Conservation (phyloP, 2,888 invertebrate genomes). For the Rhagonycha lutea region DNA sequence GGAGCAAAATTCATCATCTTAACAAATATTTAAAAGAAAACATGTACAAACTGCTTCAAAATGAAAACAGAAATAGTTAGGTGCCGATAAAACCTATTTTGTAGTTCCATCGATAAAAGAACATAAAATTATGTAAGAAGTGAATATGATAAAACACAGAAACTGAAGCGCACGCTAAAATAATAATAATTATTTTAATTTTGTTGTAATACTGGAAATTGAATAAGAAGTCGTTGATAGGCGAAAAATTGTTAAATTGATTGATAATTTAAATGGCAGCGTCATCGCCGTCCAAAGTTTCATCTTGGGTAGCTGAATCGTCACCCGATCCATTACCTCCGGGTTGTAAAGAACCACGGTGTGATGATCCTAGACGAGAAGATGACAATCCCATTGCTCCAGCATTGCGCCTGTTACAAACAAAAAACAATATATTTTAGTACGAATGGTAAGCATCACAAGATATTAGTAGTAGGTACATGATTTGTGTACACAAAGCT, state of each 20-base stretch:
- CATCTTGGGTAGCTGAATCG: constrained; percentile 77
- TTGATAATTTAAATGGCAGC: constrained; percentile 49
- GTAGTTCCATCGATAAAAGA: background rate
- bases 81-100: background rate
- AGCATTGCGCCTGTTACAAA: constrained; percentile 48
- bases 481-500: background rate
- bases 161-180: background rate
- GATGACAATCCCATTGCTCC: constrained; percentile 63
- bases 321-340: constrained; percentile 70
- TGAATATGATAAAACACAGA: background rate
- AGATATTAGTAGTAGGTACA: background rate
- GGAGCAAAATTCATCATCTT: constrained; percentile 15
- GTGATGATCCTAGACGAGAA: constrained; percentile 63
- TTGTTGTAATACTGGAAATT: background rate
- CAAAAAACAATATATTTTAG: background rate
- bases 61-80: background rate
- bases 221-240: background rate
- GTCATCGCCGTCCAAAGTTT: constrained; percentile 77
- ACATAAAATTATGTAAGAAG: background rate
- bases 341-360: constrained; percentile 72
- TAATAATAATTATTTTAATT: background rate
- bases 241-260: background rate
- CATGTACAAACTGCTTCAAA: background rate
- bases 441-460: background rate
- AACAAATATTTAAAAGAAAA: constrained; percentile 5